Evolutionary conservation across 2,113 vertebrate species (phyloP), one percentile per base, ranked within the genome.

Genomic region (Aythya baeri): DNA sequence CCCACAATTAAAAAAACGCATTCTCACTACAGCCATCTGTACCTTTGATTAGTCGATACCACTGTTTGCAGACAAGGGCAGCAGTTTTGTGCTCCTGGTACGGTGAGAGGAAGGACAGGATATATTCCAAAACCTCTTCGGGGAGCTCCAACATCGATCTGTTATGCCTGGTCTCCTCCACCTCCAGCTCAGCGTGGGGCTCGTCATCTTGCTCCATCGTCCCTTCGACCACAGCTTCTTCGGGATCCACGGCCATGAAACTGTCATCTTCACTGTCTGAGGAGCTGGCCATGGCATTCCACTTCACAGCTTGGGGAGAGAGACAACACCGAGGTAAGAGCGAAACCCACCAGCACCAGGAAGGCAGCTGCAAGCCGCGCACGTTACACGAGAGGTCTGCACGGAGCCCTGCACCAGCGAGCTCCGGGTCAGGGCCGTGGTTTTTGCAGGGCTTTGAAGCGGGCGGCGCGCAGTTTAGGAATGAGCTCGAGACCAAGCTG

Each of bases 41-140:
- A 99, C 99, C 99, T 99, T 99, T 99, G 97, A 99, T 99, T 44
- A 99, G 99, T 70, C 99, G 98, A 92, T 99, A 99, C 99, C 99
- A 99, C 97, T 99, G 99, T 91, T 99, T 99, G 96, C 99, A 99
- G 82, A 99, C 99, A 11, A 99, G 98, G 34, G 99, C 99, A 9
- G 99, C 99, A 0, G 98, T 99, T 97, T 99, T 99, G 98, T 99
- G 99, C 96, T 99, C 99, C 97, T 99, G 99, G 84, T 99, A 99
- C 0, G 99, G 99, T 2, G 99, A 99, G 6, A 99, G 98, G 96
- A 99, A 99, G 86, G 99, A 99, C 84, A 99, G 97, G 96, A 99
- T 99, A 70, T 99, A 99, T 93, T 99, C 99, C 80, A 99, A 95
- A 86, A 99, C 99, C 96, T 99, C 99, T 93, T 99, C 99, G 1